Base-by-base conservation (phyloP, 2,797 vertebrate genomes). In the Acipenser transmontanus region DNA sequence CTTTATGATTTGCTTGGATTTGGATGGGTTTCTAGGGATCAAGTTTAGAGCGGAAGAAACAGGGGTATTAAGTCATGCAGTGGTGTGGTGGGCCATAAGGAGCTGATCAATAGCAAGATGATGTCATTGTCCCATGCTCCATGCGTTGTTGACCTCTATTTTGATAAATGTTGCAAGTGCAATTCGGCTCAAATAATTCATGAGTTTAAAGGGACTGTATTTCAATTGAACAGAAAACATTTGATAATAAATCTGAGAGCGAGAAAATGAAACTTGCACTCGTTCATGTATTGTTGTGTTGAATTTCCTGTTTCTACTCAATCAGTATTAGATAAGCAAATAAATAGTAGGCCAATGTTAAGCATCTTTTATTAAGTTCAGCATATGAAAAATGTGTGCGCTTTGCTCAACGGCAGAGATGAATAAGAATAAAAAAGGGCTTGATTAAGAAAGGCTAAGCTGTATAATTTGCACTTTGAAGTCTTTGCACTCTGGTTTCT, bases 101-200 rank as follows among this genome's bases (percentile, higher is more conserved):
- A 73, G 73, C 68, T 69, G 75, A 85, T 88, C 83, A 75, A 84
- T 86, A 78, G 62, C 68, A 69, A 34, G 69, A 80, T 84, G 82
- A 85, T 85, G 80, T 83, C 78, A 85, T 74, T 77, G 78, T 76
- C 69, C 71, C 51, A 54, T 72, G 71, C 72, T 73, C 48, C 71
- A 34, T 50, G 56, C 70, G 71, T 63, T 69, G 69, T 73, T 69
- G 75, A 72, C 67, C 75, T 59, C 59, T 47, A 69, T 47, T 62
- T 72, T 78, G 70, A 80, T 73, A 52, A 71, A 78, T 68, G 68
- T 69, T 49, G 3, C 59, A 12, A 59, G 68, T 70, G 66, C 71
- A 63, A 71, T 76, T 72, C 66, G 61, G 52, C 62, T 70, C 69
- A 66, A 73, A 67, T 73, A 66, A 69, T 65, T 68, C 68, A 61